phyloP scores from a whole-genome alignment of 2,888 invertebrate genomes.

The Troglohyphantes excavatus region DNA sequence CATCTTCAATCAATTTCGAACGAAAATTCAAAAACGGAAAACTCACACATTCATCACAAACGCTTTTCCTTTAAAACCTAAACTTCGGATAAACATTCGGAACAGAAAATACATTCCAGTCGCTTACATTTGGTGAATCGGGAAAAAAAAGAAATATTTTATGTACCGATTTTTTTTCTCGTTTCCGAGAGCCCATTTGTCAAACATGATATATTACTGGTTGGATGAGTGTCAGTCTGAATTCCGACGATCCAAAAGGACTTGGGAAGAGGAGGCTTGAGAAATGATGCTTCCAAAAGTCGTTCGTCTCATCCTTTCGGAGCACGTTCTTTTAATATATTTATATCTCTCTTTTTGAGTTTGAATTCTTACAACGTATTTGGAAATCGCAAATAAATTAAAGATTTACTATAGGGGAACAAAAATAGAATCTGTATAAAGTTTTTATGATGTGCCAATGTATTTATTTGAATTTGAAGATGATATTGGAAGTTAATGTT shows the following conservation, averaged over 20 bases:
- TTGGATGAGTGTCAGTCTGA: conserved; percentile 50
- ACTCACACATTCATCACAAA: neutral
- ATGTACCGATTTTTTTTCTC: neutral
- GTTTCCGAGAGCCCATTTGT: conserved; percentile 48
- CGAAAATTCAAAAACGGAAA: neutral
- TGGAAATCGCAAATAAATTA: neutral
- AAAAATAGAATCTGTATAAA: neutral
- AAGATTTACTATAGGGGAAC: neutral
- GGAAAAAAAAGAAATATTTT: neutral
- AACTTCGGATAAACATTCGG: neutral
- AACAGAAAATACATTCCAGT: conserved; percentile 13
- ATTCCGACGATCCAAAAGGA: conserved; percentile 29
- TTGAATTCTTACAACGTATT: neutral
- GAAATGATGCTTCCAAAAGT: conserved; percentile 55
- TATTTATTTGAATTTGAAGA: too few species aligned
- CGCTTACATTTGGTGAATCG: conserved; percentile 14
- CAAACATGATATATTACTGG: conserved; percentile 57
- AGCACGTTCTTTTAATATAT: conserved; percentile 2
- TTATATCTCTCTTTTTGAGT: neutral
- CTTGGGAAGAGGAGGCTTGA: conserved; percentile 13
- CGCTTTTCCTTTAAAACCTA: neutral
- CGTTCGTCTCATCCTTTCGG: conserved; percentile 49
- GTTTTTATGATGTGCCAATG: too few species aligned
- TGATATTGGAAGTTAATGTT: too few species aligned
- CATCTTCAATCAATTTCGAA: neutral